These are phyloP conservation scores for Urocynchramus pylzowi DNA, from an alignment of 2,113 vertebrate species.

Conservation along the genomic window DNA sequence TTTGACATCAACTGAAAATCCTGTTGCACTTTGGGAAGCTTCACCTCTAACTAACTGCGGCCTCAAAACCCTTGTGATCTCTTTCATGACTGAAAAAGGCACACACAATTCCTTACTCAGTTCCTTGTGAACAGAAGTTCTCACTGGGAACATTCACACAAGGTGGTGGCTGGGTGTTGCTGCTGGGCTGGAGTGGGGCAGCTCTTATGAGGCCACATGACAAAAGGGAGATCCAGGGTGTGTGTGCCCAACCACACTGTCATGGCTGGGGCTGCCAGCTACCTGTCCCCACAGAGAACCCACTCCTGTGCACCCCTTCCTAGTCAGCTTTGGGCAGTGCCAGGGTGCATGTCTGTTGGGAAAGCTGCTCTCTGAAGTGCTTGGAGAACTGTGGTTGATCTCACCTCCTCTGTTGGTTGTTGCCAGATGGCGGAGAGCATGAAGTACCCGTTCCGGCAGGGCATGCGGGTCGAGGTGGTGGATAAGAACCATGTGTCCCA, in stretches of 20 bases:
- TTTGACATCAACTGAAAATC: not conserved
- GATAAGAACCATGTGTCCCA: conserved; percentile 85
- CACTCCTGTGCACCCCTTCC: not conserved
- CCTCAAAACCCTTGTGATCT: not conserved
- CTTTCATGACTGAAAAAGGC: not conserved
- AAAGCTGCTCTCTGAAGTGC: not conserved
- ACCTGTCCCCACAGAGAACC: not conserved
- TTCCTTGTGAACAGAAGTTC: not conserved
- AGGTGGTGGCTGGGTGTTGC: not conserved
- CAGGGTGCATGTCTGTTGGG: not conserved
- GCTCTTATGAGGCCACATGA: not conserved
- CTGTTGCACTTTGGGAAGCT: not conserved
- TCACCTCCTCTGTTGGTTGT: not conserved
- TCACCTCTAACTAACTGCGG: not conserved
- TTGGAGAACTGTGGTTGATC: not conserved
- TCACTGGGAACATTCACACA: not conserved
- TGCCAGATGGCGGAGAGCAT: conserved; percentile 86
- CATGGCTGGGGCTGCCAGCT: not conserved
- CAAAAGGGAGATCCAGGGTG: not conserved
- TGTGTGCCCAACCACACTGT: not conserved
- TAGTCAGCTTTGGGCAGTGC: not conserved
- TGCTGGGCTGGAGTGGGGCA: not conserved
- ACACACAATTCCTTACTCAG: fast-evolving
- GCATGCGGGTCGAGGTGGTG: conserved; percentile 91
- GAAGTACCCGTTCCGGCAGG: conserved; percentile 82